phyloP scores from a whole-genome alignment of 2,113 vertebrate genomes.

The Plecotus auritus region DNA sequence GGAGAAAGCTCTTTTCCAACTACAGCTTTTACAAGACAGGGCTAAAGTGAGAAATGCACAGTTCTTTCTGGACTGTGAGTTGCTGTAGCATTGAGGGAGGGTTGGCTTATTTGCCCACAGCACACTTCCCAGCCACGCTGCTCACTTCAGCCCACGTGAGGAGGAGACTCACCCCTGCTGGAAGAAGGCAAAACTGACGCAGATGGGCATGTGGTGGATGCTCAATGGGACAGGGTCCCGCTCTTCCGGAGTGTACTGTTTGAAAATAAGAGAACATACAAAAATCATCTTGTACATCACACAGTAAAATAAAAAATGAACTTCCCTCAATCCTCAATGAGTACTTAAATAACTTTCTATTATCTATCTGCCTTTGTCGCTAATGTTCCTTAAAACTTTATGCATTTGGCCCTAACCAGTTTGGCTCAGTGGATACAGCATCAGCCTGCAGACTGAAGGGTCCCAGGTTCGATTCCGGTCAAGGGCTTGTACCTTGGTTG shows the following conservation, averaged over 20 bases:
- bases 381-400: not conserved
- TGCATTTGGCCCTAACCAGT: not conserved
- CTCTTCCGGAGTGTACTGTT: conserved; percentile 91
- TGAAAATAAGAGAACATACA: conserved; percentile 20
- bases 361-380: not conserved
- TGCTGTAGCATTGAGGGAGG: not conserved
- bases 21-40: not conserved
- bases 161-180: conserved; percentile 89
- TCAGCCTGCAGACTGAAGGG: too few relatives aligned
- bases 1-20: not conserved
- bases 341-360: not conserved
- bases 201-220: conserved; percentile 97
- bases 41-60: not conserved
- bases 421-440: too few relatives aligned
- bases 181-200: conserved; percentile 97
- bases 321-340: not conserved
- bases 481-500: too few relatives aligned
- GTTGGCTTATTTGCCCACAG: not conserved
- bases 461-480: too few relatives aligned
- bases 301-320: not conserved
- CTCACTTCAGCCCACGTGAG: not conserved
- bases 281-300: not conserved
- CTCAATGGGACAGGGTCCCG: conserved; percentile 94
- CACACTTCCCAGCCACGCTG: not conserved
- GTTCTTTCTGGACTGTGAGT: not conserved